Conservation (phyloP, 1,140 invertebrate genomes). For the Teleogryllus occipitalis region DNA sequence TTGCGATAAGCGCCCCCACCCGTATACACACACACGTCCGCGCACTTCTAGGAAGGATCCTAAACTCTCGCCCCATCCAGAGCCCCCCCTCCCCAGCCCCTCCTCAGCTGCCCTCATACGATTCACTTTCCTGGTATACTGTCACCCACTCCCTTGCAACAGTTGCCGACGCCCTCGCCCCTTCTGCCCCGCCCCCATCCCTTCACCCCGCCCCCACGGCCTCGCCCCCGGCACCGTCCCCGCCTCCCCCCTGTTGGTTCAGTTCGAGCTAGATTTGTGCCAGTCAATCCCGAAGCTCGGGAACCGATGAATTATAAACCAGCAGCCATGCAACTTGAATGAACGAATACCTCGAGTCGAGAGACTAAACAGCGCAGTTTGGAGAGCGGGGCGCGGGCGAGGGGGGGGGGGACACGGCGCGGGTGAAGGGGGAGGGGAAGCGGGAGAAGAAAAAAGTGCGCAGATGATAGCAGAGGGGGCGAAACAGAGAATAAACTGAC, state of each 20-base stretch:
- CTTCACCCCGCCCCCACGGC: neutral
- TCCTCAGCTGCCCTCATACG: neutral
- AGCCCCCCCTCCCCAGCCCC: neutral
- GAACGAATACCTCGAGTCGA: neutral
- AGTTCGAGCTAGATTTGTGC: constrained; percentile 16
- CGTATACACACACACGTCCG: too few relatives aligned
- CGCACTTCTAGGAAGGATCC: neutral
- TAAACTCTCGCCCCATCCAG: neutral
- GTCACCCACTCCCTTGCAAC: too few relatives aligned
- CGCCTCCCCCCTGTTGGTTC: neutral
- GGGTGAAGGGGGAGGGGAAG: neutral
- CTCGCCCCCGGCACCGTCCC: neutral
- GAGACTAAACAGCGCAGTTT: neutral
- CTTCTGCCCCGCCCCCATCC: neutral
- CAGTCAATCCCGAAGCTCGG: constrained; percentile 15
- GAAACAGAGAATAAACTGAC: neutral
- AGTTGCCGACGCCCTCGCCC: too few relatives aligned
- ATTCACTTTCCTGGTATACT: too few relatives aligned
- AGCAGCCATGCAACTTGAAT: constrained; percentile 8
- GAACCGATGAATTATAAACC: constrained; percentile 13
- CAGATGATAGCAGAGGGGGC: neutral
- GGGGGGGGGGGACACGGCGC: too few relatives aligned
- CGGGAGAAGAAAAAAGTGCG: neutral
- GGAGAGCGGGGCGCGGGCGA: neutral
- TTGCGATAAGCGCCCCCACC: too few relatives aligned